Evolutionary conservation across 2,113 vertebrate genomes (phyloP).

Genomic region (Channa maculata): DNA sequence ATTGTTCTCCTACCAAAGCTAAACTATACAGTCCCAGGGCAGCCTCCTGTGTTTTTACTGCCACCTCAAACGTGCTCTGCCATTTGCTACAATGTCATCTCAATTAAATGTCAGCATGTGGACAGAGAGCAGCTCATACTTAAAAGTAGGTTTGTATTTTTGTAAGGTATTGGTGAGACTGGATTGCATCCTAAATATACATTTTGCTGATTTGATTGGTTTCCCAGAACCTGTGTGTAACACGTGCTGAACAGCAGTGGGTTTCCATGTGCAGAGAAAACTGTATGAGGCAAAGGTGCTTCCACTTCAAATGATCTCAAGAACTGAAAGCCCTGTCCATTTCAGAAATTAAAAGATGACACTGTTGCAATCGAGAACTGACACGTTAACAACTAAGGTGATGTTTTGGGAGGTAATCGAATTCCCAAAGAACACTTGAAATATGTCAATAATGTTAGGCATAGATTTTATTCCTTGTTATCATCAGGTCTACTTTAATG

Average conservation of each 20-base stretch:
- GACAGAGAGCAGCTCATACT: constrained; percentile 60
- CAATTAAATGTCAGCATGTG: constrained; percentile 60
- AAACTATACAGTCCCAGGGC: constrained; percentile 52
- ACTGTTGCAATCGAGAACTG: background rate
- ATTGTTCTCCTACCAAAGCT: constrained; percentile 65
- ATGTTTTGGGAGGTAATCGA: background rate
- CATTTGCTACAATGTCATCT: constrained; percentile 61
- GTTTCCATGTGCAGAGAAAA: constrained; percentile 24
- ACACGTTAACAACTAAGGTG: background rate
- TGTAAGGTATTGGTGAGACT: constrained; percentile 57
- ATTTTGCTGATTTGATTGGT: constrained; percentile 61
- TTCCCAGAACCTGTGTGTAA: constrained; percentile 33
- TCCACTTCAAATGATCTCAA: background rate
- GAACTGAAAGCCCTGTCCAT: background rate
- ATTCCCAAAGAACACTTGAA: background rate
- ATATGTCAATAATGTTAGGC: constrained; percentile 4
- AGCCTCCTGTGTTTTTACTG: constrained; percentile 64
- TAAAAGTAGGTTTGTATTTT: constrained; percentile 55
- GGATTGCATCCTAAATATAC: constrained; percentile 43
- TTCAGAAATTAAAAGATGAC: background rate
- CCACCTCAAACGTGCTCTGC: constrained; percentile 68
- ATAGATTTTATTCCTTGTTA: background rate
- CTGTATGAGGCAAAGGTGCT: background rate
- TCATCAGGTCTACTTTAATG: too few species aligned
- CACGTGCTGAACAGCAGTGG: constrained; percentile 29